Percentiles rank a stretch among this genome's conserved stretches.
Evolutionary conservation across 2,113 vertebrate genomes (phyloP).

Genomic region (Thunnus thynnus): DNA sequence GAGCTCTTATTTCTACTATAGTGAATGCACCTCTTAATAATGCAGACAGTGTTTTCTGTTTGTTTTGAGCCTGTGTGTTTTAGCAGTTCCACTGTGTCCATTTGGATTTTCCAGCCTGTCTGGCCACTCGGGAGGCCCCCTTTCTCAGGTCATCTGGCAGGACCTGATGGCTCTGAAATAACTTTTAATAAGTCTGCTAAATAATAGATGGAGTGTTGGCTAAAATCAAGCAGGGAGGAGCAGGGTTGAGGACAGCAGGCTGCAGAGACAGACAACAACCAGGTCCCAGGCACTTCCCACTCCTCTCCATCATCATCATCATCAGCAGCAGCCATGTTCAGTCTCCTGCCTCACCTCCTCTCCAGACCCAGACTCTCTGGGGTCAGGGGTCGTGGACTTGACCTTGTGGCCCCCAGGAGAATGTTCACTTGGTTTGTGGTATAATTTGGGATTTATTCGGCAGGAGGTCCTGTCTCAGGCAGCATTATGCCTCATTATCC

Average conservation of each 20-base stretch:
- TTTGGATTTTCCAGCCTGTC: constrained; percentile 81
- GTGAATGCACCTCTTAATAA: constrained; percentile 83
- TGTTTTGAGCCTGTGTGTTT: constrained; percentile 82
- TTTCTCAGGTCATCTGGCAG: constrained; percentile 84
- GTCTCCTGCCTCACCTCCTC: constrained; percentile 70
- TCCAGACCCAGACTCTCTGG: constrained; percentile 79
- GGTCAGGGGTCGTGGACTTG: constrained; percentile 88
- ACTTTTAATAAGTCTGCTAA: constrained; percentile 89
- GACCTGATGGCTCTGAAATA: constrained; percentile 86
- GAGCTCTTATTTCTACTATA: constrained; percentile 79
- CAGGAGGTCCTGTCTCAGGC: constrained; percentile 72
- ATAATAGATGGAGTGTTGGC: constrained; percentile 86
- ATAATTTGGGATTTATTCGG: constrained; percentile 85
- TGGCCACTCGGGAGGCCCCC: constrained; percentile 80
- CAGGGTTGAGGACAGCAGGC: constrained; percentile 73
- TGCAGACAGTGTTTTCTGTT: constrained; percentile 83
- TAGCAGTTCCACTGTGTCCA: constrained; percentile 82
- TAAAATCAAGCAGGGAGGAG: constrained; percentile 82
- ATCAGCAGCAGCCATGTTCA: constrained; percentile 55
- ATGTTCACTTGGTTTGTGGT: constrained; percentile 78
- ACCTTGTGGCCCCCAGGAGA: constrained; percentile 84
- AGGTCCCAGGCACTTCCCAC: constrained; percentile 62
- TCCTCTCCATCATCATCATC: constrained; percentile 36
- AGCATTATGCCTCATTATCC: constrained; percentile 82
- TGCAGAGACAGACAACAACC: constrained; percentile 74